phyloP scores from a whole-genome alignment of 2,113 vertebrate species.

The Perca flavescens region DNA sequence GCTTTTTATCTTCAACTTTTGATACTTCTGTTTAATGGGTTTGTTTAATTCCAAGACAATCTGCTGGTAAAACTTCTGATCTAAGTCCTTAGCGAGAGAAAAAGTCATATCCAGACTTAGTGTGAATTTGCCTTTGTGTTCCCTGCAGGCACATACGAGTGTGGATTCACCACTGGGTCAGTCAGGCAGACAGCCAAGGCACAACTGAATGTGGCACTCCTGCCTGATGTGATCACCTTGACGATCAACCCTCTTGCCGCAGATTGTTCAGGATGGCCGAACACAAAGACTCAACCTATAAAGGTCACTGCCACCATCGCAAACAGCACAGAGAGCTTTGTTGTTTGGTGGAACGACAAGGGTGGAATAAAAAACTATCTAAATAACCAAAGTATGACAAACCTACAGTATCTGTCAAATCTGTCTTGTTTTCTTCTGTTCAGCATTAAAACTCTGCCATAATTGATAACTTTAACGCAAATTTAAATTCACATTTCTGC shows the following conservation, averaged over 20 bases:
- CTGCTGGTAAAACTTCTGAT: not conserved
- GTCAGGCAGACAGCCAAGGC: slow-evolving; percentile 63
- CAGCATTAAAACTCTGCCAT: not conserved
- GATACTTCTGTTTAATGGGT: not conserved
- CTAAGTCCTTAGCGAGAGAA: not conserved
- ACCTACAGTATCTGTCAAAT: not conserved
- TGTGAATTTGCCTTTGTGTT: not conserved
- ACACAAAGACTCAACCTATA: accelerated
- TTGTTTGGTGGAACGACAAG: accelerated
- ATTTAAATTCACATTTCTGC: not conserved
- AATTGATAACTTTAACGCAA: not conserved
- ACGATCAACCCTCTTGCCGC: slow-evolving; percentile 11
- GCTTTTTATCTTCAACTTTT: not conserved
- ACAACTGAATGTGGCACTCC: slow-evolving; percentile 48
- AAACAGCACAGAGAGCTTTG: not conserved
- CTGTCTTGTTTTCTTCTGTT: not conserved
- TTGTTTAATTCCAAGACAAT: not conserved
- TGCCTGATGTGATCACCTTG: slow-evolving; percentile 72
- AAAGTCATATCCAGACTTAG: not conserved
- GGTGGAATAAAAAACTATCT: accelerated
- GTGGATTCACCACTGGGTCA: slow-evolving; percentile 62
- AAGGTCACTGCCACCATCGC: slow-evolving; percentile 26
- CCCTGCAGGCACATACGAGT: slow-evolving; percentile 72
- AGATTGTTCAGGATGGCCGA: slow-evolving; percentile 2
- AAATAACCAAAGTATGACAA: not conserved